phyloP scores from a whole-genome alignment of 2,888 invertebrate genomes.

The Dexiosoma caninum region DNA sequence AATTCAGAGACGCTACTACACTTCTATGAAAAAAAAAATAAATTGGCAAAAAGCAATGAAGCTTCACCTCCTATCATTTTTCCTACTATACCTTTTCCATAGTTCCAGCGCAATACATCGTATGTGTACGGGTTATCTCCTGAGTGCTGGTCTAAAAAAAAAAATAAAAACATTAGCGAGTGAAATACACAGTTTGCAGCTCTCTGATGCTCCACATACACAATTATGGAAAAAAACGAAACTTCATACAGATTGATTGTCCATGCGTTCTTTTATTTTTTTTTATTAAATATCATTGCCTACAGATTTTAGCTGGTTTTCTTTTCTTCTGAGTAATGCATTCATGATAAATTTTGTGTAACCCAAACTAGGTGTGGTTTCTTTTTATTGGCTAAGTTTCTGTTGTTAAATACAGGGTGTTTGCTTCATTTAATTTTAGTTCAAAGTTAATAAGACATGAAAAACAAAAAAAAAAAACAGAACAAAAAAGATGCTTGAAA shows the following conservation, averaged over 20 bases:
- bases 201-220: too few relatives aligned
- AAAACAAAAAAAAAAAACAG: not conserved
- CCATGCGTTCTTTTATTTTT: not conserved
- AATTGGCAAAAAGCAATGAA: too few relatives aligned
- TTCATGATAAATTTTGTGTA: slow-evolving; percentile 15
- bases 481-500: slow-evolving; percentile 8
- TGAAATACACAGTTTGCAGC: too few relatives aligned
- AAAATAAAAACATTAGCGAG: too few relatives aligned
- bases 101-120: too few relatives aligned
- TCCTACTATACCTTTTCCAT: too few relatives aligned
- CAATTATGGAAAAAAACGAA: not conserved
- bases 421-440: slow-evolving; percentile 41
- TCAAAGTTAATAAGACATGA: slow-evolving; percentile 21
- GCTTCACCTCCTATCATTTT: too few relatives aligned
- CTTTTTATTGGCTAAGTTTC: not conserved
- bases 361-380: slow-evolving; percentile 30
- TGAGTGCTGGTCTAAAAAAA: too few relatives aligned
- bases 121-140: too few relatives aligned
- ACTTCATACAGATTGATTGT: not conserved
- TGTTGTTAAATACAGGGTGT: slow-evolving; percentile 45
- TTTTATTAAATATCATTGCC: not conserved
- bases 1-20: too few relatives aligned
- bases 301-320: not conserved
- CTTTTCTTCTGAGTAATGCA: not conserved
- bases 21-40: too few relatives aligned